phyloP scores from a whole-genome alignment of 2,113 vertebrate species.

The Morphnarchus princeps region DNA sequence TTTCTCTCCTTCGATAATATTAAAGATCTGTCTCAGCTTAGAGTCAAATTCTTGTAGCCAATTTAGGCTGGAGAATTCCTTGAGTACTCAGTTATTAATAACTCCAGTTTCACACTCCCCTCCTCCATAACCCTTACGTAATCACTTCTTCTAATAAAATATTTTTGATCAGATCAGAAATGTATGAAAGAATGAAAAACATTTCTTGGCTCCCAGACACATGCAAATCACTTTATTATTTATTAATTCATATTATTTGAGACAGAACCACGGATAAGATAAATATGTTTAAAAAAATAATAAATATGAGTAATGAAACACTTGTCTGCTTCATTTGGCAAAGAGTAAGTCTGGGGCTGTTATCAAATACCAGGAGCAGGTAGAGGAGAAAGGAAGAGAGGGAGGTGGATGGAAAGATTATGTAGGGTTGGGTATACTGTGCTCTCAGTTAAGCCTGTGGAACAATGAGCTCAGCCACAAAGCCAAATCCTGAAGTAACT shows the following conservation, averaged over 20 bases:
- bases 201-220: background rate
- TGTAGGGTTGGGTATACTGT: background rate
- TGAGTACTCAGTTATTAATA: background rate
- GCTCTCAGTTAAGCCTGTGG: background rate
- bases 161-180: background rate
- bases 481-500: background rate
- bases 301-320: background rate
- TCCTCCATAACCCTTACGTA: background rate
- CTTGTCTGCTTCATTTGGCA: background rate
- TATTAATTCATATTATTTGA: constrained; percentile 1
- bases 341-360: background rate
- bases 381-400: background rate
- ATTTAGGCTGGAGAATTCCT: background rate
- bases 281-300: background rate
- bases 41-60: background rate
- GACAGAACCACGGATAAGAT: background rate
- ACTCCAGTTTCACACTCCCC: background rate
- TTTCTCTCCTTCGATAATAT: background rate
- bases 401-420: background rate
- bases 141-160: background rate
- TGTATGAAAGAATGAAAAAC: background rate
- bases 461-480: background rate
- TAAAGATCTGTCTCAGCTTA: background rate
- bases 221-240: background rate
- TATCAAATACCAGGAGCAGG: background rate